Evolutionary conservation across 2,888 invertebrate species (phyloP).

Genomic region (Anoncus sp.): DNA sequence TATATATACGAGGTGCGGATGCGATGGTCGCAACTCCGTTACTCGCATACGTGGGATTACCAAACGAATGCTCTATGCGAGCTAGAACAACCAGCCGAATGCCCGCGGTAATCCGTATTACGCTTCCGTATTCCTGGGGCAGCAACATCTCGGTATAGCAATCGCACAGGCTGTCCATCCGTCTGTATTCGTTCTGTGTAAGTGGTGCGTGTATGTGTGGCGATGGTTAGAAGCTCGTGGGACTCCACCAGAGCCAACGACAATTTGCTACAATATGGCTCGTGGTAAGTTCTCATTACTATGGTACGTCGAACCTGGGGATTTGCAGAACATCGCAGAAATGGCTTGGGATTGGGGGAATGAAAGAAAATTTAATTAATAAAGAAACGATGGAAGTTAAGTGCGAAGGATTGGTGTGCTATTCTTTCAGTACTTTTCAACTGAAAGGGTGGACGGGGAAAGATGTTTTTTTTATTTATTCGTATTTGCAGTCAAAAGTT

Average conservation of each 20-base stretch:
- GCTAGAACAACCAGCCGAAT: conserved; percentile 51
- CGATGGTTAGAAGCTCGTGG: not conserved
- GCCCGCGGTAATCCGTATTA: conserved; percentile 60
- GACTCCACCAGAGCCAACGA: conserved; percentile 10
- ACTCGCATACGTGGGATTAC: conserved; percentile 67
- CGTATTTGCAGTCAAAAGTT: no score
- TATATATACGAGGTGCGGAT: conserved; percentile 37
- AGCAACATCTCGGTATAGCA: conserved; percentile 25
- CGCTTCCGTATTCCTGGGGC: conserved; percentile 29
- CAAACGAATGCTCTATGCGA: conserved; percentile 64
- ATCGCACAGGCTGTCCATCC: conserved; percentile 28
- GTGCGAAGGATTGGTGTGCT: not conserved
- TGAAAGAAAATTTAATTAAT: not conserved
- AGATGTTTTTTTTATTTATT: no score
- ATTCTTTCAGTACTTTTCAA: no score
- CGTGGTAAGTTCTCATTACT: conserved; percentile 23
- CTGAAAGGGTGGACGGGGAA: no score
- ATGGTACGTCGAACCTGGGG: conserved; percentile 3
- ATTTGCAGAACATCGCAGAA: conserved; percentile 1
- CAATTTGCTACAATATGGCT: conserved; percentile 16
- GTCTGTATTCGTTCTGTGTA: not conserved
- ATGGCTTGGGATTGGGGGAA: not conserved
- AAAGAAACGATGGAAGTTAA: not conserved
- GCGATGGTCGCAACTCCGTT: conserved; percentile 38
- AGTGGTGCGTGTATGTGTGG: not conserved